Percentiles rank a stretch among this genome's conserved stretches.
phyloP scores from a whole-genome alignment of 1,140 invertebrate genomes.

The Drosophila suzukii region DNA sequence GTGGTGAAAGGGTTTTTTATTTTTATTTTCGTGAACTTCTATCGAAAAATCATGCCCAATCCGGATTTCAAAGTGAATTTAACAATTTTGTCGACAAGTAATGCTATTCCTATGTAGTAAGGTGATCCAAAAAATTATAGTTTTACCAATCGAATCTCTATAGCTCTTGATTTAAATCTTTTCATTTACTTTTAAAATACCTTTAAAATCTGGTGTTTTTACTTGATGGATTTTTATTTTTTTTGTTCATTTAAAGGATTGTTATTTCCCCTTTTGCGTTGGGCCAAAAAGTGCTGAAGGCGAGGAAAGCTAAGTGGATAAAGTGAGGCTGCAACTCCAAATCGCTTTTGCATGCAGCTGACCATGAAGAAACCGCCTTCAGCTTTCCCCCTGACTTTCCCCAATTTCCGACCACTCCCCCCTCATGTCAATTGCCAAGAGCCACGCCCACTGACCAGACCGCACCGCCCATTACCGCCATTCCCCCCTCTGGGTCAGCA shows the following conservation, averaged over 20 bases:
- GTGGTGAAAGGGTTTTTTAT: background rate
- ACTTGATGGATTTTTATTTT: background rate
- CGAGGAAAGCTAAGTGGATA: background rate
- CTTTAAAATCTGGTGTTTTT: background rate
- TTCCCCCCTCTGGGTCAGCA: slow-evolving; percentile 9
- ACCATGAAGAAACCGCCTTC: slow-evolving; percentile 13
- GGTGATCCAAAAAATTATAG: too few relatives aligned
- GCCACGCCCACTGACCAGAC: slow-evolving; percentile 3
- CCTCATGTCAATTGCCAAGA: slow-evolving; percentile 19
- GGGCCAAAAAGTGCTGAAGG: background rate
- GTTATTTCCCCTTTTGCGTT: background rate
- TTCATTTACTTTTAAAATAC: background rate
- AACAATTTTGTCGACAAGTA: background rate
- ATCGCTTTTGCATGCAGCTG: slow-evolving; percentile 67
- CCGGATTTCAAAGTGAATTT: background rate
- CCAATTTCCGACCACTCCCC: background rate
- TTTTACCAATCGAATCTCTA: too few relatives aligned
- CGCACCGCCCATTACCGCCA: background rate
- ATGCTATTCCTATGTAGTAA: background rate
- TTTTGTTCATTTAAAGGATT: too few relatives aligned
- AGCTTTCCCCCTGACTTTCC: background rate
- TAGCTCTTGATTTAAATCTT: too few relatives aligned
- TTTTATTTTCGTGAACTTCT: background rate
- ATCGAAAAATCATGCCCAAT: background rate
- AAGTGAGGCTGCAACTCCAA: slow-evolving; percentile 20